A percentile compares a stretch with the other conserved stretches of the same genome.
Evolutionary conservation across 2,797 vertebrate genomes (phyloP).

Genomic region (Gadopsis marmoratus): DNA sequence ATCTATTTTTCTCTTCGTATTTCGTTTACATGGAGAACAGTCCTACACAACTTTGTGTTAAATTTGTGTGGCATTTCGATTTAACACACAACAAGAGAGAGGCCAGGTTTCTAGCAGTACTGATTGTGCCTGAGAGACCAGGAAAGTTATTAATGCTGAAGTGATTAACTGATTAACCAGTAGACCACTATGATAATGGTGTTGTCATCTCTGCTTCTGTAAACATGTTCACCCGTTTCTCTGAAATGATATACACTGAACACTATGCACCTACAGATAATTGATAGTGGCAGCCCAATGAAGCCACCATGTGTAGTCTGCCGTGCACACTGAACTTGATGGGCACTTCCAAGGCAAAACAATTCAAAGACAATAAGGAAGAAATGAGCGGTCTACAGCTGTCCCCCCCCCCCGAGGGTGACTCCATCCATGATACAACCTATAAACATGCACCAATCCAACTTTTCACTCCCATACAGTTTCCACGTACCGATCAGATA

Average conservation of each 20-base stretch:
- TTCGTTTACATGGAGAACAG: not conserved
- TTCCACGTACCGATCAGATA: not conserved
- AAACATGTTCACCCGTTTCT: not conserved
- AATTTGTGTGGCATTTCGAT: too few relatives aligned
- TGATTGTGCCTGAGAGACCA: too few relatives aligned
- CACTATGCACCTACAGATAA: not conserved
- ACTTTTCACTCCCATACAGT: not conserved
- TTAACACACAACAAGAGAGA: too few relatives aligned
- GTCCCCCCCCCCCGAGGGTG: too few relatives aligned
- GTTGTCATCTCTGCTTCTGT: not conserved
- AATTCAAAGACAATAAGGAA: not conserved
- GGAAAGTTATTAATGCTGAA: not conserved
- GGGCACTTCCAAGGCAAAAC: not conserved
- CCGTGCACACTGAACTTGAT: not conserved
- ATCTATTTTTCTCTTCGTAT: not conserved
- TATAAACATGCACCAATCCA: not conserved
- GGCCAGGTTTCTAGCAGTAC: not conserved
- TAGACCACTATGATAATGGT: not conserved
- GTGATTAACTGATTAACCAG: not conserved
- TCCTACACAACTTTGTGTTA: not conserved
- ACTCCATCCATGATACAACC: not conserved
- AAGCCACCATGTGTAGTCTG: not conserved
- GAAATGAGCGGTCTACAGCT: not conserved
- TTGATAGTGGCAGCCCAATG: not conserved
- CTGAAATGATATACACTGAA: not conserved